Base-by-base conservation (phyloP, 2,888 invertebrate genomes). In the Phaedon cochleariae region DNA sequence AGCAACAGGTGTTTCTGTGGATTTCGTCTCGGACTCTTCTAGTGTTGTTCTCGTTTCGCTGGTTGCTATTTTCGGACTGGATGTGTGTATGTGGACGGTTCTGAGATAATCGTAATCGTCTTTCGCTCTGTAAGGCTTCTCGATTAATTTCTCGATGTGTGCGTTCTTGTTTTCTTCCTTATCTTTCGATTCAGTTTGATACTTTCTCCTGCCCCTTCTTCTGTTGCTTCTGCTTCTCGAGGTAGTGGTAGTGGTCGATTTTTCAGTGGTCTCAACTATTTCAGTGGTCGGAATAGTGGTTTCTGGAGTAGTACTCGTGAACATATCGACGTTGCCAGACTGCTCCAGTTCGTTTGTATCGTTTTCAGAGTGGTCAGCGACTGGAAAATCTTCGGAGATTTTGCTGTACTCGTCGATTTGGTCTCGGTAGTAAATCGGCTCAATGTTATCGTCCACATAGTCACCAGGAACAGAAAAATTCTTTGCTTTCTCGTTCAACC, bases 51-150 rank as follows among this genome's bases (percentile, higher is more conserved):
- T 41, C 12, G 15, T n/a, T 2, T 45, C 37, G 2, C 37, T 26
- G 18, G 21, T 10, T 21, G 37, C 37, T 2, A 29, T 51, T 57
- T 18, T 62, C 7, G 59, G 41, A 2, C 64, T 68, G 0, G 71
- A 59, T 20, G 69, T 60, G 9, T 64, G 31, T 12, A 65, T 52
- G 15, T 71, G 61, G 9, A 69, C 58, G 1, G 71, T 71, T 64
- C 65, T 62, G 3, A 71, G 52, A 55, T 64, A 69, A 49, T 71
- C 64, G 17, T 67, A 71, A 54, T 69, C 68, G 49, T 71, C 71
- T 58, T 69, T 69, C 17, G 71, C 69, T 60, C 69, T 67, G 49
- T 67, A 57, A 9, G 69, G 67, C 49, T 62, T 69, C 29, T 68
- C 68, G 0, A 65, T 62, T 2, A 66, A 37, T 54, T 70, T 70